A percentile compares a stretch with the other conserved stretches of the same genome.
phyloP scores from a whole-genome alignment of 2,888 invertebrate genomes.

The Cephus spinipes region DNA sequence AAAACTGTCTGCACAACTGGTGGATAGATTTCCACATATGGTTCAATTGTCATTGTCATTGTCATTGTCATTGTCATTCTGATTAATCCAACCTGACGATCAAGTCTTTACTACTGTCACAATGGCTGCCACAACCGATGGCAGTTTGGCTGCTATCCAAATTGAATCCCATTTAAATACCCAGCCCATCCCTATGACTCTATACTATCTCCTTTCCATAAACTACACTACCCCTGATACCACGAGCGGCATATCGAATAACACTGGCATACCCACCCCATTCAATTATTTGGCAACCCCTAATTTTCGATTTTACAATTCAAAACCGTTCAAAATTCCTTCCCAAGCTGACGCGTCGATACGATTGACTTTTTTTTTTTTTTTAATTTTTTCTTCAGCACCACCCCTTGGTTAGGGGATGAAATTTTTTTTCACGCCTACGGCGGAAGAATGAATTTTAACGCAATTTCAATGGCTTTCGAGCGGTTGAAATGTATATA shows the following conservation, averaged over 20 bases:
- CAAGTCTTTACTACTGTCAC: conserved; percentile 11
- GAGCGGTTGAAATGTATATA: not conserved
- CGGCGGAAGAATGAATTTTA: not conserved
- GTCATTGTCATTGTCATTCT: not conserved
- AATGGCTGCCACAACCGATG: conserved; percentile 2
- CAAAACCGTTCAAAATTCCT: not conserved
- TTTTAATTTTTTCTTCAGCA: not conserved
- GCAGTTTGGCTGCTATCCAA: conserved; percentile 39
- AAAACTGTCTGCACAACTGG: not conserved
- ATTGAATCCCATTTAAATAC: conserved; percentile 42
- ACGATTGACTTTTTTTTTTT: too few species aligned
- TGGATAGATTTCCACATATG: not conserved
- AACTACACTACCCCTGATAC: not conserved
- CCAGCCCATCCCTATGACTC: not conserved
- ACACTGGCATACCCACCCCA: not conserved
- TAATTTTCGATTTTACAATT: conserved; percentile 5
- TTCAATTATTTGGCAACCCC: not conserved
- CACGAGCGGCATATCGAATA: not conserved
- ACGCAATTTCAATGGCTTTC: not conserved
- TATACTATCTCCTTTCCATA: not conserved
- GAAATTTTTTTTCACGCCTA: not conserved
- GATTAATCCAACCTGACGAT: not conserved
- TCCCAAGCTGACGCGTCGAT: not conserved
- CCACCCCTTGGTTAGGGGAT: not conserved
- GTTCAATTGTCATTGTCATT: not conserved